These are phyloP conservation scores for Ormia ochracea DNA, from an alignment of 2,888 invertebrate genomes.

Conservation along the genomic window DNA sequence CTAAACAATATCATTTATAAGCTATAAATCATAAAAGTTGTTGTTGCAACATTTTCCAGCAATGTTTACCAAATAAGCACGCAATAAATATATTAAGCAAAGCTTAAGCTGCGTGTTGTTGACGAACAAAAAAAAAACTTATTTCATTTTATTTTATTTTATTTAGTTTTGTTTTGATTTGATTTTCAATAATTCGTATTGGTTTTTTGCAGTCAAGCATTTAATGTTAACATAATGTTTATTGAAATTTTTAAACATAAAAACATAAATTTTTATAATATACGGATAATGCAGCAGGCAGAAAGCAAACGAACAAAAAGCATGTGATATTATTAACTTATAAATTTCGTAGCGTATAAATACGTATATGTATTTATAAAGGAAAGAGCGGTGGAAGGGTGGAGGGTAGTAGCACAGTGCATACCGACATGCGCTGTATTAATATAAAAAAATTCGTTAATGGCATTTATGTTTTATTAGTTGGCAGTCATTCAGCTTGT, in stretches of 20 bases:
- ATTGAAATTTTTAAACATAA: conserved; percentile 49
- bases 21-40: conserved; percentile 57
- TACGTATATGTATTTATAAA: background rate
- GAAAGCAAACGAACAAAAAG: background rate
- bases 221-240: conserved; percentile 58
- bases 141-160: too few species aligned
- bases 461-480: conserved; percentile 34
- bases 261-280: conserved; percentile 46
- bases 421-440: conserved; percentile 37
- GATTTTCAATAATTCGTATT: background rate
- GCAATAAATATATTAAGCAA: conserved; percentile 38
- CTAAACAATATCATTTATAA: conserved; percentile 60
- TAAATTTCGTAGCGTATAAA: conserved; percentile 11
- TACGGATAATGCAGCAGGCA: background rate
- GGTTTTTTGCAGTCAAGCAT: conserved; percentile 11
- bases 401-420: background rate
- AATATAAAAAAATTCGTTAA: conserved; percentile 24
- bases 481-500: conserved; percentile 10
- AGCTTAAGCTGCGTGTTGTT: conserved; percentile 30
- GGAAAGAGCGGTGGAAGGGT: background rate
- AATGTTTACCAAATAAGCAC: conserved; percentile 21
- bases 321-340: conserved; percentile 40
- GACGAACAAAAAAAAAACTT: too few species aligned
- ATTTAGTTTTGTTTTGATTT: background rate
- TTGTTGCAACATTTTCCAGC: conserved; percentile 22